Evolutionary conservation across 1,140 invertebrate species (phyloP).

Genomic region (Bombus pyrosoma): DNA sequence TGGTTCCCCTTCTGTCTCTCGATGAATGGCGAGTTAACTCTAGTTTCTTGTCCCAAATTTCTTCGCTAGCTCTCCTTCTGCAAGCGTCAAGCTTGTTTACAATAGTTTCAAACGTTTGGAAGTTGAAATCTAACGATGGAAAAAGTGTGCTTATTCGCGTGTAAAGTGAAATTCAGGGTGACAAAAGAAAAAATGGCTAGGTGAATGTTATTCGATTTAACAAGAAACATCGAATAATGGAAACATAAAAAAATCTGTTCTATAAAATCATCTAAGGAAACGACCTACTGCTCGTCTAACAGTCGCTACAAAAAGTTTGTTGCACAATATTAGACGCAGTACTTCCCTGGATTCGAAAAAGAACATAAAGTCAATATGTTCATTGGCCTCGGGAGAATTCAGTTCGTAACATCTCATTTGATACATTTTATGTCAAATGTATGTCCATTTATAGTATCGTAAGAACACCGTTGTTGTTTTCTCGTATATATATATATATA

Average conservation of each 20-base stretch:
- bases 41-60: background rate
- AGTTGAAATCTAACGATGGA: too few relatives aligned
- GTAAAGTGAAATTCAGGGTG: background rate
- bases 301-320: too few relatives aligned
- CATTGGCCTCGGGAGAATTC: too few relatives aligned
- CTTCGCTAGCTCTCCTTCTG: background rate
- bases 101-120: background rate
- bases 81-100: background rate
- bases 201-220: background rate
- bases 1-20: background rate
- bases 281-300: too few relatives aligned
- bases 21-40: background rate
- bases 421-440: too few relatives aligned
- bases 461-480: too few relatives aligned
- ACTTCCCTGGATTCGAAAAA: background rate
- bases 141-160: too few relatives aligned
- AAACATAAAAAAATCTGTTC: background rate
- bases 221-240: background rate
- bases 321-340: background rate
- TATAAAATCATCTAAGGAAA: background rate
- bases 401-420: too few relatives aligned
- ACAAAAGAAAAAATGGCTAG: background rate
- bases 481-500: too few relatives aligned
- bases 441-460: too few relatives aligned
- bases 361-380: background rate